Evolutionary conservation across 2,113 vertebrate species (phyloP).

Genomic region (Pseudopipra pipra): DNA sequence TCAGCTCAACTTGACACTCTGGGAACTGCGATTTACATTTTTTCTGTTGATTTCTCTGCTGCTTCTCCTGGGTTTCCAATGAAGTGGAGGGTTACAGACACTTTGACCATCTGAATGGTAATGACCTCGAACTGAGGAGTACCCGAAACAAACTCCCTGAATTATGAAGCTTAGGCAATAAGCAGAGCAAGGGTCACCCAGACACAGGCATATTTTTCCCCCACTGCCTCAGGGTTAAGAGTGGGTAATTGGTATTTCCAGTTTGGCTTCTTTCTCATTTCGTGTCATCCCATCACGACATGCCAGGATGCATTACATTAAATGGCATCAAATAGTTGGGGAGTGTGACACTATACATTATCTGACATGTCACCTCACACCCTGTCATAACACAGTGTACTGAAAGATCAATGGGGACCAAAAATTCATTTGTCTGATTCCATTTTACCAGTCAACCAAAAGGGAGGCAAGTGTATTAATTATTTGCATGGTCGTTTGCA

Average conservation of each 20-base stretch:
- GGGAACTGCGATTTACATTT: neutral
- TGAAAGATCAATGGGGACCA: slow-evolving; percentile 40
- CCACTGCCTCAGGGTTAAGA: slow-evolving; percentile 51
- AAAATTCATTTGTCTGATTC: slow-evolving; percentile 56
- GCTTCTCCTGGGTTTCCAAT: neutral
- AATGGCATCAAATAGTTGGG: slow-evolving; percentile 46
- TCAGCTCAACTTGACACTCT: slow-evolving; percentile 31
- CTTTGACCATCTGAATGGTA: slow-evolving; percentile 24
- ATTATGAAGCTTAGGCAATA: slow-evolving; percentile 3
- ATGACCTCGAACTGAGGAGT: neutral
- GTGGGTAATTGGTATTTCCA: slow-evolving; percentile 62
- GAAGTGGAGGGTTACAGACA: neutral
- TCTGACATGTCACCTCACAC: slow-evolving; percentile 56
- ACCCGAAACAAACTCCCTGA: neutral
- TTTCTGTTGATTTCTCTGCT: slow-evolving; percentile 33
- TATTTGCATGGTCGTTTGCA: neutral
- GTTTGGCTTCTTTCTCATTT: slow-evolving; percentile 56
- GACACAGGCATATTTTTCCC: neutral
- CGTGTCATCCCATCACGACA: slow-evolving; percentile 43
- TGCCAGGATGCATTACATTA: slow-evolving; percentile 61
- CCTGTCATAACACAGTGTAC: slow-evolving; percentile 52
- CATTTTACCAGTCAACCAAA: slow-evolving; percentile 53
- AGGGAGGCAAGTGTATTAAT: neutral
- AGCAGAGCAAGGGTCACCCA: slow-evolving; percentile 43
- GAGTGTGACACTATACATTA: slow-evolving; percentile 51